A percentile compares a stretch with the other conserved stretches of the same genome.
These are phyloP conservation scores for Caenorhabditis elegans DNA, from an alignment of 1,140 invertebrate genomes.

Conservation along the genomic window DNA sequence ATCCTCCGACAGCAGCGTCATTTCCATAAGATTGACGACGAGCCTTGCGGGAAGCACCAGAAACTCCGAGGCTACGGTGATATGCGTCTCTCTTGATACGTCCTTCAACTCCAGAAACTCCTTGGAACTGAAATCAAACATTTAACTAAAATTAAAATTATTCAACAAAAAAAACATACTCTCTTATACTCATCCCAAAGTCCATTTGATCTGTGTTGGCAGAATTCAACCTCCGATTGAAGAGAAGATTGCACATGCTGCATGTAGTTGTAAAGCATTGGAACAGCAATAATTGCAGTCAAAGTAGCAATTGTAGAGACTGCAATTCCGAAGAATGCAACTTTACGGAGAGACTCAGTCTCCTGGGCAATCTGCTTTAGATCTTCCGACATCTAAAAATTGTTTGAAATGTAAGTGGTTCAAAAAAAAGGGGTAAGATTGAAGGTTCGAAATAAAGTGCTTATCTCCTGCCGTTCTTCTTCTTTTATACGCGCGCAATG, in stretches of 20 bases:
- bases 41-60: conserved; percentile 32
- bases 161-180: not conserved
- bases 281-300: conserved; percentile 50
- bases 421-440: too few species aligned
- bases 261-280: conserved; percentile 55
- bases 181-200: conserved; percentile 47
- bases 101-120: conserved; percentile 25
- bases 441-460: not conserved
- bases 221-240: conserved; percentile 46
- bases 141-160: too few species aligned
- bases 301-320: conserved; percentile 46
- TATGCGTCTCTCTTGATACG: conserved; percentile 35
- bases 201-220: conserved; percentile 41
- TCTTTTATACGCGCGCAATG: not conserved
- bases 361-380: conserved; percentile 28
- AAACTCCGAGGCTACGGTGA: conserved; percentile 35
- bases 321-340: conserved; percentile 45
- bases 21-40: conserved; percentile 38
- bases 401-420: not conserved
- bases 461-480: conserved; percentile 24
- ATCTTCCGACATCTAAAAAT: conserved; percentile 40
- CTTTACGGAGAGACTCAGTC: conserved; percentile 39
- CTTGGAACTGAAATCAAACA: conserved; percentile 25
- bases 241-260: conserved; percentile 50
- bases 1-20: conserved; percentile 40